A percentile compares a stretch with the other conserved stretches of the same genome.
Evolutionary conservation across 2,797 vertebrate genomes (phyloP).

Genomic region (Amphiprion clarkii): DNA sequence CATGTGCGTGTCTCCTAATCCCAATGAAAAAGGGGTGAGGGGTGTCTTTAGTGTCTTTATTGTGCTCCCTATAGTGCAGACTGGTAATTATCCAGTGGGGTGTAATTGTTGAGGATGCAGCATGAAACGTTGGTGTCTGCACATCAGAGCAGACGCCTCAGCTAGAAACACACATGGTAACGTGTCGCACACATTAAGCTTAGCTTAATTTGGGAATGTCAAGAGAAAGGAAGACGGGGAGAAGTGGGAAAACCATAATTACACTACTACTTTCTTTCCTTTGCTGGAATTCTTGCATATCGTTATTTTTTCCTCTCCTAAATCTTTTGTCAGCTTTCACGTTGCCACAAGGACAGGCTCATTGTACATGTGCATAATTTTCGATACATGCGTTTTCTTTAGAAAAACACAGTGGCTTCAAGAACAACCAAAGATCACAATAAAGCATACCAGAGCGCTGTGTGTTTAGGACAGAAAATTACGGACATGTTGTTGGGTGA

Average conservation of each 20-base stretch:
- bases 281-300: neutral
- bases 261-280: slow-evolving; percentile 11
- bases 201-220: slow-evolving; percentile 23
- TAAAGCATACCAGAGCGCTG: slow-evolving; percentile 66
- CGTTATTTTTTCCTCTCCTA: neutral
- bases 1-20: slow-evolving; percentile 24
- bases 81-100: slow-evolving; percentile 68
- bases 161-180: slow-evolving; percentile 40
- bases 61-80: slow-evolving; percentile 62
- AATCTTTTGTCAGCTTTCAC: slow-evolving; percentile 18
- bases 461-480: slow-evolving; percentile 69
- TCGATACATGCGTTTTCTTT: slow-evolving; percentile 43
- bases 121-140: slow-evolving; percentile 66
- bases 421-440: slow-evolving; percentile 52
- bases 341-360: slow-evolving; percentile 12
- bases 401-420: slow-evolving; percentile 9
- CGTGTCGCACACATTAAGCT: slow-evolving; percentile 34
- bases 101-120: slow-evolving; percentile 75
- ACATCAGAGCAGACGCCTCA: slow-evolving; percentile 62
- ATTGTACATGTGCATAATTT: slow-evolving; percentile 39
- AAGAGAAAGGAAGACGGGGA: slow-evolving; percentile 6
- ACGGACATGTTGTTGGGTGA: slow-evolving; percentile 71
- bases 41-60: slow-evolving; percentile 67
- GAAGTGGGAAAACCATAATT: neutral
- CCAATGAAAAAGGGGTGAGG: slow-evolving; percentile 34